Percentiles rank a stretch among this genome's conserved stretches.
Conservation (phyloP, 2,888 invertebrate species). For the Muschampia plurimacula region DNA sequence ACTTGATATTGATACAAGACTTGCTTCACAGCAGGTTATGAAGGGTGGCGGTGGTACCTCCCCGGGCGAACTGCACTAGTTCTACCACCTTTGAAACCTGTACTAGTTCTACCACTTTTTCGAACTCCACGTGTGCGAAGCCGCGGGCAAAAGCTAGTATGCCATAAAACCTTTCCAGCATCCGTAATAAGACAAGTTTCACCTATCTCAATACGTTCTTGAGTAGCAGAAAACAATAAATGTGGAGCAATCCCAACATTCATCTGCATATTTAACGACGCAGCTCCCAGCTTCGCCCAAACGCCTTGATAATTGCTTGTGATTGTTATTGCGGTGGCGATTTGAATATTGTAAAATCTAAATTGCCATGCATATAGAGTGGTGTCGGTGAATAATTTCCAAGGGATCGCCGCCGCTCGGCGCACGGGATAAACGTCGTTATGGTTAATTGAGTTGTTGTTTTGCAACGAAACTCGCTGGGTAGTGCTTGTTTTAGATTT, state of each 20-base stretch:
- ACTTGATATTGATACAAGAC: no score
- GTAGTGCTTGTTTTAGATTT: constrained; percentile 11
- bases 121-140: no score
- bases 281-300: constrained; percentile 44
- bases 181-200: neutral
- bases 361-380: constrained; percentile 66
- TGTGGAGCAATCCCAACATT: constrained; percentile 35
- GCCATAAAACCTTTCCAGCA: no score
- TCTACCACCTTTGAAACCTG: no score
- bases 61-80: no score
- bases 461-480: constrained; percentile 32
- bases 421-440: constrained; percentile 47
- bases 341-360: constrained; percentile 64
- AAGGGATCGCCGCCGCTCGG: constrained; percentile 48
- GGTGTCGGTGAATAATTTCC: constrained; percentile 54
- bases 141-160: no score
- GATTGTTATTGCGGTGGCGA: constrained; percentile 62
- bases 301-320: constrained; percentile 60
- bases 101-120: no score
- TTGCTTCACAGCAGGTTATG: no score
- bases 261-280: constrained; percentile 51
- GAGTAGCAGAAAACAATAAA: constrained; percentile 21
- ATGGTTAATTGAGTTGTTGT: constrained; percentile 44
- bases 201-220: constrained; percentile 18
- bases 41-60: no score